Evolutionary conservation across 2,797 vertebrate species (phyloP).

Genomic region (Orientallactaga sibirica): DNA sequence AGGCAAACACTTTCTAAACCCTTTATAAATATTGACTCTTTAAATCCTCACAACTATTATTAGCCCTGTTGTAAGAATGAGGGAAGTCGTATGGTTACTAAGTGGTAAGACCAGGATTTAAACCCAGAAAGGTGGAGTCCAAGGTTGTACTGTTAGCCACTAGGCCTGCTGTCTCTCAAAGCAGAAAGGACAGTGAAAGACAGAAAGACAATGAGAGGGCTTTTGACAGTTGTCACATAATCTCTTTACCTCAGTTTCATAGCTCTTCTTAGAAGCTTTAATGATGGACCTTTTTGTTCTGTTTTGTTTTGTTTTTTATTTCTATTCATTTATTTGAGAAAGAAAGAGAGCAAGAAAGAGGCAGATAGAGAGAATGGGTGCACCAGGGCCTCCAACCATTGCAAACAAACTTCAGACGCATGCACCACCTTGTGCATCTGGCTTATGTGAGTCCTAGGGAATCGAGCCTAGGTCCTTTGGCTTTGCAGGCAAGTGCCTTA

Average conservation of each 20-base stretch:
- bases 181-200: neutral
- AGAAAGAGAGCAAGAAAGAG: too few species aligned
- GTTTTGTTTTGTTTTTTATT: neutral
- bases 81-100: neutral
- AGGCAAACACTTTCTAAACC: neutral
- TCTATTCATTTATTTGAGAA: neutral
- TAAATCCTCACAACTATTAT: neutral
- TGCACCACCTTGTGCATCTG: too few species aligned
- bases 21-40: conserved; percentile 36
- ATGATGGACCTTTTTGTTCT: neutral
- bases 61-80: neutral
- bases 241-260: neutral
- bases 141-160: neutral
- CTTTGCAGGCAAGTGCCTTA: too few species aligned
- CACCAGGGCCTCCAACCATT: too few species aligned
- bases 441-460: too few species aligned
- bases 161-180: neutral
- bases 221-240: neutral
- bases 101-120: neutral
- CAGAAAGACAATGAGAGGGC: neutral
- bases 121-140: neutral
- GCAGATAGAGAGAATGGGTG: too few species aligned
- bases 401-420: too few species aligned
- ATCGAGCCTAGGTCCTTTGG: too few species aligned
- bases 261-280: neutral